phyloP scores from a whole-genome alignment of 2,113 vertebrate species.

The Picathartes gymnocephalus region DNA sequence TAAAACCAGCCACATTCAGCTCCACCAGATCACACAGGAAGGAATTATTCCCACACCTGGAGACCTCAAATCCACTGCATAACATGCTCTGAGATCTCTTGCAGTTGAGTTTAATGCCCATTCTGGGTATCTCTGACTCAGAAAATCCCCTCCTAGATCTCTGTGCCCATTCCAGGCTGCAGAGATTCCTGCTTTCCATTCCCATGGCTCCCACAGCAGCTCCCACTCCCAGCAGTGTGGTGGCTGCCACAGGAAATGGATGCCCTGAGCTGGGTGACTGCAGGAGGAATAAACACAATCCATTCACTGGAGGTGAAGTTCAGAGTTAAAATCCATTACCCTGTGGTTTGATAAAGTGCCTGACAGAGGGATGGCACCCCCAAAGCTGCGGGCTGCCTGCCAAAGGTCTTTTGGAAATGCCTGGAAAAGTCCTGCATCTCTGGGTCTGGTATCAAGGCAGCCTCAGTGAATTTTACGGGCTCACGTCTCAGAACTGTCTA shows the following conservation, averaged over 20 bases:
- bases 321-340: background rate
- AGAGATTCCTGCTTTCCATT: background rate
- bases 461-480: background rate
- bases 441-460: background rate
- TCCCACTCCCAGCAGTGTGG: background rate
- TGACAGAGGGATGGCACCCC: background rate
- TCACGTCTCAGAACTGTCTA: background rate
- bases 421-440: background rate
- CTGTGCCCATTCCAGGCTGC: background rate
- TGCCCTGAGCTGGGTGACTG: background rate
- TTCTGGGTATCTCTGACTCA: background rate
- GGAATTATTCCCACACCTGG: background rate
- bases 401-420: background rate
- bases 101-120: background rate
- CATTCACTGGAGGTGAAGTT: background rate
- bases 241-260: background rate
- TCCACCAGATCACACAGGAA: background rate
- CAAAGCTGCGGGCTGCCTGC: background rate
- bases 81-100: background rate
- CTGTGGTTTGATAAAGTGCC: background rate
- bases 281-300: background rate
- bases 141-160: background rate
- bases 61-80: background rate
- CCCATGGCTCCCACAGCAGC: background rate
- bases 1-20: background rate